Evolutionary conservation across 92 coral and sea anemone genomes (phyloP), one percentile per base, ranked within the genome.

Genomic region (Porites evermanni): DNA sequence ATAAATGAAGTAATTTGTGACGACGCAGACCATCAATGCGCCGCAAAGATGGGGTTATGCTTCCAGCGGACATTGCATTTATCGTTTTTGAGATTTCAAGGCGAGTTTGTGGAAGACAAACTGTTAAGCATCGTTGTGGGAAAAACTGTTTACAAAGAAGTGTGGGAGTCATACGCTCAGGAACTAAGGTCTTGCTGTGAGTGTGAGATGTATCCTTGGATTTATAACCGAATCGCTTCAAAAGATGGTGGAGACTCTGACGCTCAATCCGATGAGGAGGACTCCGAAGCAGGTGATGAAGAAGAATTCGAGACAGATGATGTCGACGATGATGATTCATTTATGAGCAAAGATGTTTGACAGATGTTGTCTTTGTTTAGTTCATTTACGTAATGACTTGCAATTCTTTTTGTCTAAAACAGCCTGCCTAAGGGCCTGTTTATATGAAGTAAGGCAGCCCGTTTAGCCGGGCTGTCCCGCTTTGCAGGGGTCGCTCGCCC

Each of bases 171-270:
- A 16, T 87, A 91, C 71, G 82, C 91, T 5, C 94, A 91, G 74
- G 59, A 72, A 38, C 78, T 91, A 18, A 68, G 94, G 56, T 86
- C 91, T 59, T 91, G 94, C 18, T 91, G 94, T 72, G 88, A 87
- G 51, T 91, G 94, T 23, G 53, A 81, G 44, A 71, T 81, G 85
- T 81, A 79, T 10, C 83, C 83, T 2, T 1, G 10, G 50, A 20
- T 79, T 79, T 79, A 79, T 47, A 61, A 13, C 29, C 29, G 13
- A 47, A 79, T 79, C 32, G 59, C 60, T 11, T 78, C 82, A 38
- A 65, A 54, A 38, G 59, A 4, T 63, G 70, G 47, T 12, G 81
- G 58, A 2, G 70, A 78, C 64, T 53, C 32, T 19, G 70, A 56
- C 16, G 56, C 47, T 18, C 53, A 63, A 3, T 51, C 19, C 7